These are phyloP conservation scores for Drosophila atripex DNA, from an alignment of 2,888 invertebrate genomes.

Conservation along the genomic window DNA sequence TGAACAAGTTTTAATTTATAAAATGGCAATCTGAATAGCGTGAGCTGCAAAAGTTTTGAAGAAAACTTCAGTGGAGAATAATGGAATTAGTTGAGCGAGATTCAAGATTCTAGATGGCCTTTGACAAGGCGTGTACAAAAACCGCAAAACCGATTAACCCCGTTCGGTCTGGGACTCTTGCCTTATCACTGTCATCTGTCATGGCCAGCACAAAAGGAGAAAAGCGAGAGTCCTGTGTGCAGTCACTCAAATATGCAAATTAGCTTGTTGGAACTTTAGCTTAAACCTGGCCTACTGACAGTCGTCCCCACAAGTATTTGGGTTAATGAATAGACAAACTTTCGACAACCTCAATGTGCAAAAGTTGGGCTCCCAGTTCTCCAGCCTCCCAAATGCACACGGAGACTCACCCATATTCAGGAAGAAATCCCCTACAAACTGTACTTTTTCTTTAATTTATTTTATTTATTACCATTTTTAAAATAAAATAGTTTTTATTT, in stretches of 20 bases:
- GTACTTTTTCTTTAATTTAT: background rate
- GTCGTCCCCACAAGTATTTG: slow-evolving; percentile 55
- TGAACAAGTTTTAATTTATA: background rate
- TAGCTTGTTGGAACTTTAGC: slow-evolving; percentile 70
- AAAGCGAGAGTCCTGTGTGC: slow-evolving; percentile 38
- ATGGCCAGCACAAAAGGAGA: slow-evolving; percentile 28
- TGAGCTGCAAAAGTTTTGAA: slow-evolving; percentile 5
- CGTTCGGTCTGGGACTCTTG: slow-evolving; percentile 25
- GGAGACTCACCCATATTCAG: background rate
- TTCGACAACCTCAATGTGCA: slow-evolving; percentile 75
- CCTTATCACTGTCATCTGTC: slow-evolving; percentile 49
- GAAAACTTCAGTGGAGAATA: background rate
- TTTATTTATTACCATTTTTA: background rate
- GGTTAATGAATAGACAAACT: slow-evolving; percentile 79
- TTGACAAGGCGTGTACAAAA: slow-evolving; percentile 22
- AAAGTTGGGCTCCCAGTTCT: slow-evolving; percentile 59
- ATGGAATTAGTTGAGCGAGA: slow-evolving; percentile 19
- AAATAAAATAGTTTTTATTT: background rate
- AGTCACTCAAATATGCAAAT: slow-evolving; percentile 75
- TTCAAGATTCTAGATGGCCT: background rate
- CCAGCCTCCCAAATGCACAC: slow-evolving; percentile 35
- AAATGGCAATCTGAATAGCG: slow-evolving; percentile 7
- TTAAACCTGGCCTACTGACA: slow-evolving; percentile 30
- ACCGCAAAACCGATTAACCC: slow-evolving; percentile 32
- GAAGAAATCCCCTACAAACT: background rate